Conservation (phyloP, 37 sponge, comb jelly and placozoan species). For the Hormiphora californensis region DNA sequence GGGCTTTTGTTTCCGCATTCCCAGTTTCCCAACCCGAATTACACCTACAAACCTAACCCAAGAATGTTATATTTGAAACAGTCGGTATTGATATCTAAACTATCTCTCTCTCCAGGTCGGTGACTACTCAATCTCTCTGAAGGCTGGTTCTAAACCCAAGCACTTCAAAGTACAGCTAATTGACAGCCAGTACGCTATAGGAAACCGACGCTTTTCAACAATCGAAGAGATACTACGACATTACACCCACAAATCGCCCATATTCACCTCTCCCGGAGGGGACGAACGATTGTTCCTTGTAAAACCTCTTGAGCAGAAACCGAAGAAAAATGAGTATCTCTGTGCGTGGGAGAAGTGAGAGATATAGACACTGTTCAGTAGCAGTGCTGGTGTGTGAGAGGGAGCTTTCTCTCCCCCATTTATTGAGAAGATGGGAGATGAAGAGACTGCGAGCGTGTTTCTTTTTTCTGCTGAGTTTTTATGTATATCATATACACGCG, state of each 20-base stretch:
- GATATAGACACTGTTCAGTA: too few species aligned
- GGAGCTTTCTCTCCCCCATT: too few species aligned
- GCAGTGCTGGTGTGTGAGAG: too few species aligned
- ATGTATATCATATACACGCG: too few species aligned
- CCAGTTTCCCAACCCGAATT: too few species aligned
- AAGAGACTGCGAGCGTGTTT: too few species aligned
- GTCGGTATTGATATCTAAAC: too few species aligned
- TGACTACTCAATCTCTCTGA: slow-evolving; percentile 89
- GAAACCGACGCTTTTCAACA: slow-evolving; percentile 77
- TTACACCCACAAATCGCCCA: slow-evolving; percentile 74
- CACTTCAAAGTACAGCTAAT: slow-evolving; percentile 84
- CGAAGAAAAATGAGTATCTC: slow-evolving; percentile 28
- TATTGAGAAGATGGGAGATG: too few species aligned
- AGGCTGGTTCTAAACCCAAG: slow-evolving; percentile 82
- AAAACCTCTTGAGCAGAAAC: slow-evolving; percentile 27
- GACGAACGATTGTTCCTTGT: slow-evolving; percentile 62
- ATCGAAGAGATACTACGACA: slow-evolving; percentile 85
- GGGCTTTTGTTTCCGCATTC: too few species aligned
- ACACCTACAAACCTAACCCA: too few species aligned
- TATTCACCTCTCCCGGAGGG: slow-evolving; percentile 78
- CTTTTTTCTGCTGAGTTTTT: too few species aligned
- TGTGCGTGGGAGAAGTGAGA: slow-evolving; percentile 55
- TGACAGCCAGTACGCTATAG: slow-evolving; percentile 75
- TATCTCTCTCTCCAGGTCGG: slow-evolving; percentile 65
- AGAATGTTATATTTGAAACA: too few species aligned